Evolutionary conservation across 2,888 invertebrate species (phyloP).

Genomic region (Theretra japonica): DNA sequence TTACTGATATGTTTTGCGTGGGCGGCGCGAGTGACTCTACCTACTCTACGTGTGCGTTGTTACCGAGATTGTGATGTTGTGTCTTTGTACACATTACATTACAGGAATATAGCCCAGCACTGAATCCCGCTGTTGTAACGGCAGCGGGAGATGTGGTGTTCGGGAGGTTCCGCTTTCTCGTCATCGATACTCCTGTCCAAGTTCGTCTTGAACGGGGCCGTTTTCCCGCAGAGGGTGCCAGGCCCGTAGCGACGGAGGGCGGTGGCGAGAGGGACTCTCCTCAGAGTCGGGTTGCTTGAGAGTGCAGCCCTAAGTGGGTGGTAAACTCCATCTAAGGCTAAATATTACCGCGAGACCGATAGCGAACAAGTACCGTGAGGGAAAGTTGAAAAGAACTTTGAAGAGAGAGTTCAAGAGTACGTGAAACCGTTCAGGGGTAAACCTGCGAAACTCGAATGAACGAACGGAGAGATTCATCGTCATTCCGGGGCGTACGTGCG

Average conservation of each 20-base stretch:
- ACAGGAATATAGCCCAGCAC: constrained; percentile 86
- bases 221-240: constrained; percentile 81
- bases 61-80: neutral
- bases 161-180: constrained; percentile 68
- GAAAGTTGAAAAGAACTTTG: constrained; percentile 90
- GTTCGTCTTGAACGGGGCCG: constrained; percentile 81
- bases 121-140: constrained; percentile 68
- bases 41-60: neutral
- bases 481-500: constrained; percentile 52
- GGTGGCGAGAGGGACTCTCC: constrained; percentile 55
- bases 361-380: constrained; percentile 88
- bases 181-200: constrained; percentile 60
- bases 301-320: constrained; percentile 86
- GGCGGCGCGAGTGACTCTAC: too few species aligned
- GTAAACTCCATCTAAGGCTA: constrained; percentile 85
- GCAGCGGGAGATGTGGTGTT: constrained; percentile 82
- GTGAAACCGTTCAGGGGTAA: constrained; percentile 83
- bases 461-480: constrained; percentile 69
- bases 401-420: constrained; percentile 84
- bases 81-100: neutral
- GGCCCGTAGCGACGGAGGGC: constrained; percentile 75
- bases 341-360: constrained; percentile 87
- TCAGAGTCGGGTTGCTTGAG: constrained; percentile 84
- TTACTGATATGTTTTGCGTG: too few species aligned
- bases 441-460: constrained; percentile 84